Evolutionary conservation across 2,113 vertebrate genomes (phyloP).

Genomic region (Noctilio leporinus): DNA sequence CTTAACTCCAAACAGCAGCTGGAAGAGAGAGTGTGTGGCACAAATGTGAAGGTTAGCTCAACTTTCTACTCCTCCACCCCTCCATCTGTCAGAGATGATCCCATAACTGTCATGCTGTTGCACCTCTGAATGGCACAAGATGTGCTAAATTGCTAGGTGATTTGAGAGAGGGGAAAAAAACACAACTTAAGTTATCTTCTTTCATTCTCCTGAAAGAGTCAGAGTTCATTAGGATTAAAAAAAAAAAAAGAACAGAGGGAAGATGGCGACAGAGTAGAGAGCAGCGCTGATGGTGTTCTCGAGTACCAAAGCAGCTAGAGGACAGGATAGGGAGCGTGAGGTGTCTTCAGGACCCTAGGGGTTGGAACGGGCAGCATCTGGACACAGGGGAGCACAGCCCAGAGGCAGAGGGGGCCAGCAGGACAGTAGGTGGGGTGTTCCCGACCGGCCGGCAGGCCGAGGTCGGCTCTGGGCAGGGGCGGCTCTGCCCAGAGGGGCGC

Average conservation of each 20-base stretch:
- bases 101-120: not conserved
- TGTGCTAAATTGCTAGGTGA: not conserved
- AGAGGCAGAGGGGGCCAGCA: too few relatives aligned
- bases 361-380: too few relatives aligned
- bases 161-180: conserved; percentile 12
- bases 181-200: not conserved
- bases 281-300: too few relatives aligned
- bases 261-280: too few relatives aligned
- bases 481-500: too few relatives aligned
- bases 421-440: too few relatives aligned
- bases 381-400: too few relatives aligned
- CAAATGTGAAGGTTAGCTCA: not conserved
- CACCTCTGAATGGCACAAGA: not conserved
- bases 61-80: not conserved
- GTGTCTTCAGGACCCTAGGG: too few relatives aligned
- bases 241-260: not conserved
- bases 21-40: not conserved
- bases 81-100: not conserved
- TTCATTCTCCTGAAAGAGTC: not conserved
- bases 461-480: too few relatives aligned
- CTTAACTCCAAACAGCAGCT: not conserved
- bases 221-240: not conserved
- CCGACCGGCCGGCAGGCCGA: too few relatives aligned
- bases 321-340: too few relatives aligned
- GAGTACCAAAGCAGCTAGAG: too few relatives aligned